These are phyloP conservation scores for Exaiptasia diaphana DNA, from an alignment of 64 coral and sea anemone genomes.

Conservation along the genomic window DNA sequence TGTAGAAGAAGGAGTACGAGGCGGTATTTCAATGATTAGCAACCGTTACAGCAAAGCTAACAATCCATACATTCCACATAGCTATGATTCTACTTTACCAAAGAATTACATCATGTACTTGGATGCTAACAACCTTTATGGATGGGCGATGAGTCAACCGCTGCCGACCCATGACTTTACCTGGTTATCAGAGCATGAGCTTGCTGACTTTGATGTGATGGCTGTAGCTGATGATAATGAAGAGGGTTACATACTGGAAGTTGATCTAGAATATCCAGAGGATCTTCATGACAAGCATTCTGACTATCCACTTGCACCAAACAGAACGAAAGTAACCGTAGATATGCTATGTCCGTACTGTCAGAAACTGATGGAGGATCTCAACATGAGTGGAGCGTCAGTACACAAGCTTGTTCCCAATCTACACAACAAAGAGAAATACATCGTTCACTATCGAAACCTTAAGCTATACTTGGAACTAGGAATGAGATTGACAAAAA, in stretches of 20 bases:
- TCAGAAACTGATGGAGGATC: background rate
- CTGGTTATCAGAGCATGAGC: background rate
- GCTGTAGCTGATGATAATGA: too few species aligned
- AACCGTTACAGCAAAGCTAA: constrained; percentile 38
- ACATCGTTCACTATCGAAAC: constrained; percentile 20
- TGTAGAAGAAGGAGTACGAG: constrained; percentile 1
- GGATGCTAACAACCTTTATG: background rate
- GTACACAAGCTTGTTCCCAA: too few species aligned
- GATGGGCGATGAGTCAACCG: background rate
- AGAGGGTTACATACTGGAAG: background rate
- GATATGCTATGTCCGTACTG: background rate
- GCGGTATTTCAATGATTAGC: constrained; percentile 37
- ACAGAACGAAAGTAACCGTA: background rate
- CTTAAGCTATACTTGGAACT: constrained; percentile 1
- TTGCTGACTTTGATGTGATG: too few species aligned
- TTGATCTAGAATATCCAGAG: background rate
- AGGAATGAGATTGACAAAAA: background rate
- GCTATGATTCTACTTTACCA: background rate
- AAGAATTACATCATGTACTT: background rate
- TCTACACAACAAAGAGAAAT: background rate
- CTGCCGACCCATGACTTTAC: background rate
- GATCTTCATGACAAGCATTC: background rate
- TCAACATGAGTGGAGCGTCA: background rate
- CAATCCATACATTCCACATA: constrained; percentile 34
- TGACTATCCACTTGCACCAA: too few species aligned